Evolutionary conservation across 2,797 vertebrate genomes (phyloP), one percentile per base, ranked within the genome.

Genomic region (Hydrocynus forskahlii): DNA sequence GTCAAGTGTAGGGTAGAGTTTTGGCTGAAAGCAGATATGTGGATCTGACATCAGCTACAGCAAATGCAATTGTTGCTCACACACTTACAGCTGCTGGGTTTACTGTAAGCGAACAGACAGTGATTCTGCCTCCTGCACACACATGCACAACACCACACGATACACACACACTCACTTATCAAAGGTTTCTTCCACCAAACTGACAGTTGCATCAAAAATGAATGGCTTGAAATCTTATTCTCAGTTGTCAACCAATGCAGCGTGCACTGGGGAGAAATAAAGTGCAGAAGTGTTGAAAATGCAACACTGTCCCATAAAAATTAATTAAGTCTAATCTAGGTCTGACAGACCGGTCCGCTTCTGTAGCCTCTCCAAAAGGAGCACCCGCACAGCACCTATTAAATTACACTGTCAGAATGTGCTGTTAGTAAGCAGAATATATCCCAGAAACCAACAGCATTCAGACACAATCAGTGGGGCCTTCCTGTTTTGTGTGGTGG

Each of bases 401-500:
- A 78, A 75, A 86, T 86, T 78, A 83, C 21, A 38, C 79, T 83
- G 84, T 81, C 84, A 81, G 64, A 81, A 83, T 83, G 59, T 75
- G 79, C 78, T 80, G 81, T 81, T 81, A 72, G 75, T 59, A 75
- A 83, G 81, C 79, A 78, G 72, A 81, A 78, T 81, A 75, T 75
- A 78, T 83, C 67, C 63, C 64, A 72, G 66, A 86, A 83, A 86
- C 81, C 84, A 66, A 52, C 60, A 75, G 78, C 57, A 70, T 81
- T 75, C 64, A 66, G 25, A 71, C 64, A 74, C 74, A 83, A 68
- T 81, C 71, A 78, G 80, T 66, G 77, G 29, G 59, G 40, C 9
- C 38, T 48, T 35, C 54, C 66, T 63, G 67, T 71, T 78, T 57
- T 72, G 64, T 70, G 40, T 50, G 69, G 64, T 69, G 16, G 54